These are phyloP conservation scores for Drosophila eugracilis DNA, from an alignment of 1,140 invertebrate genomes.

Conservation along the genomic window DNA sequence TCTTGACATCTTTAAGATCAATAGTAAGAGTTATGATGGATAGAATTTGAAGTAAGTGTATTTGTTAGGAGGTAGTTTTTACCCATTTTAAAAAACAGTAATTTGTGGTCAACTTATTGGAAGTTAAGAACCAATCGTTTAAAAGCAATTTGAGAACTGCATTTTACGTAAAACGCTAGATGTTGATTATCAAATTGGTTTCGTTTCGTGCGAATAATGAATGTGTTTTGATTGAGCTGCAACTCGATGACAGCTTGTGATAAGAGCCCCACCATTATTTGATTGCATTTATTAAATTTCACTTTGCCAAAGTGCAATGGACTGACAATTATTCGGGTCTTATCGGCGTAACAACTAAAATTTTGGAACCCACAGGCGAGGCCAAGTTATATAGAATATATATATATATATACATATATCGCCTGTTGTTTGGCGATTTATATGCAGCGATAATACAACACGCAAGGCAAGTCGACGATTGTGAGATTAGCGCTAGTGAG, in stretches of 20 bases:
- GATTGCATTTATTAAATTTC: constrained; percentile 24
- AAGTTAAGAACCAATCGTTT: not conserved
- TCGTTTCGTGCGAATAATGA: constrained; percentile 31
- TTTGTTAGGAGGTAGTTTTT: no score
- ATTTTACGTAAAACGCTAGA: constrained; percentile 6
- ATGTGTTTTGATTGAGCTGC: constrained; percentile 19
- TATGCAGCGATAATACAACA: constrained; percentile 33
- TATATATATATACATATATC: constrained; percentile 13
- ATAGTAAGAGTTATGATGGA: no score
- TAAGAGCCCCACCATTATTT: constrained; percentile 10
- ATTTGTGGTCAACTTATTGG: not conserved
- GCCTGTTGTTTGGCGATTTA: constrained; percentile 28
- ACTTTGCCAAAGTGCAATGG: constrained; percentile 24
- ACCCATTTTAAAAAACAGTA: not conserved
- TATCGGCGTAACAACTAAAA: constrained; percentile 25
- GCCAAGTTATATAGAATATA: not conserved
- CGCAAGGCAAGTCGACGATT: constrained; percentile 35
- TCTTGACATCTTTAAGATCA: no score
- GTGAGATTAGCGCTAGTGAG: constrained; percentile 31
- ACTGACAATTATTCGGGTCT: constrained; percentile 24
- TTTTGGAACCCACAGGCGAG: not conserved
- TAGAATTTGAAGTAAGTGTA: no score
- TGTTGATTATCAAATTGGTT: constrained; percentile 13
- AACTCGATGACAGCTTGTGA: constrained; percentile 8
- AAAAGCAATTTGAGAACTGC: constrained; percentile 7